These are phyloP conservation scores for Drosophila lacertosa DNA, from an alignment of 1,140 invertebrate species.

Conservation along the genomic window DNA sequence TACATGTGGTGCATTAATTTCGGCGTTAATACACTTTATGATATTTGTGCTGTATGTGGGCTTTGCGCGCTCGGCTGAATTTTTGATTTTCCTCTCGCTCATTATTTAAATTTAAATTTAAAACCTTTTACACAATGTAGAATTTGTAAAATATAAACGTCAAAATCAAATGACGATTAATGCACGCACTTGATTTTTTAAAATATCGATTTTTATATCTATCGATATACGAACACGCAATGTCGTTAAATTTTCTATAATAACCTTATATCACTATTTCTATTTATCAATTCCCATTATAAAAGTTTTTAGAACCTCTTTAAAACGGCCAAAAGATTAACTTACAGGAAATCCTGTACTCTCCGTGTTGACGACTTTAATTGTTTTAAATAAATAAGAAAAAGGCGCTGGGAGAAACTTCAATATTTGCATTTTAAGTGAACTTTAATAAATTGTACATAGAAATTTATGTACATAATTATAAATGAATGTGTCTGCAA, in stretches of 20 bases:
- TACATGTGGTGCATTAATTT: conserved; percentile 33
- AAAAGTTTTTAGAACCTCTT: too few relatives aligned
- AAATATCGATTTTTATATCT: too few relatives aligned
- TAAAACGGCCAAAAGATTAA: too few relatives aligned
- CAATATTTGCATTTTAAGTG: conserved; percentile 16
- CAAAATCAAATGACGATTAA: neutral
- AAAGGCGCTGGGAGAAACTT: neutral
- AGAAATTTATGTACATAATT: conserved; percentile 19
- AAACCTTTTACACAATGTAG: neutral
- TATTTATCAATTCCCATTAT: too few relatives aligned
- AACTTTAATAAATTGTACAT: conserved; percentile 34
- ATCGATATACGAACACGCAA: too few relatives aligned
- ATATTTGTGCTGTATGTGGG: neutral
- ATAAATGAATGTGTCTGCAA: conserved; percentile 4
- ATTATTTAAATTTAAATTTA: conserved; percentile 2
- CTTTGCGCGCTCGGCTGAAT: too few relatives aligned
- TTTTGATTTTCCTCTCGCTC: conserved; percentile 13
- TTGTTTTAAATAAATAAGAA: too few relatives aligned
- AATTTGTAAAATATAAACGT: neutral
- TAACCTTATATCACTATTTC: too few relatives aligned
- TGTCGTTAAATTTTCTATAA: too few relatives aligned
- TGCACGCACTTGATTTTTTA: too few relatives aligned
- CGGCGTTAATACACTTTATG: conserved; percentile 25
- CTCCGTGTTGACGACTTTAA: too few relatives aligned
- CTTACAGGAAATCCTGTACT: too few relatives aligned